A percentile compares a stretch with the other conserved stretches of the same genome.
phyloP scores from a whole-genome alignment of 2,797 vertebrate species.

The Lindbergichthys nudifrons region DNA sequence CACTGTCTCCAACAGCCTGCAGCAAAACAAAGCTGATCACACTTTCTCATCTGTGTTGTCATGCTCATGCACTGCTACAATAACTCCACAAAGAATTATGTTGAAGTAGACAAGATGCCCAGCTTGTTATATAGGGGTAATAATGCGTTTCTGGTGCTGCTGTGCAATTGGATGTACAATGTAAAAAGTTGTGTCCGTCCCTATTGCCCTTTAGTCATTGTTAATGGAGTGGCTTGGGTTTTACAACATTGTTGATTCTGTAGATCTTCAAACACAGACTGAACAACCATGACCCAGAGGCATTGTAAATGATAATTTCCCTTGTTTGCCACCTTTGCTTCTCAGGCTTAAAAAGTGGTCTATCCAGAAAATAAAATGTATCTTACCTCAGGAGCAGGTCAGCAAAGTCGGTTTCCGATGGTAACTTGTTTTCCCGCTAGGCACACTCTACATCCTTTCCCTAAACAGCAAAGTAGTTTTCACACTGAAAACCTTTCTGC shows the following conservation, averaged over 20 bases:
- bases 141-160: background rate
- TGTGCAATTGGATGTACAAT: background rate
- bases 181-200: conserved; percentile 11
- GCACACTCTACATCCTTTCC: conserved; percentile 11
- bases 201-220: background rate
- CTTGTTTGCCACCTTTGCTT: background rate
- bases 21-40: conserved; percentile 41
- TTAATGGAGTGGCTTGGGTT: background rate
- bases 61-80: conserved; percentile 47
- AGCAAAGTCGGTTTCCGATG: conserved; percentile 2
- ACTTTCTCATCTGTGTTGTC: conserved; percentile 63
- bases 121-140: background rate
- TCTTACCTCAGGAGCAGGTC: conserved; percentile 1
- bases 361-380: conserved; percentile 18
- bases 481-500: background rate
- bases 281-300: background rate
- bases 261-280: conserved; percentile 4
- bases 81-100: conserved; percentile 35
- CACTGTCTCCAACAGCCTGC: conserved; percentile 56
- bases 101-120: background rate
- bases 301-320: background rate
- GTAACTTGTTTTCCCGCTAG: conserved; percentile 18
- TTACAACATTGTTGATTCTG: background rate
- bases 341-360: background rate
- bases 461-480: background rate